Conservation (phyloP, 2,888 invertebrate species). For the Macaria liturata region DNA sequence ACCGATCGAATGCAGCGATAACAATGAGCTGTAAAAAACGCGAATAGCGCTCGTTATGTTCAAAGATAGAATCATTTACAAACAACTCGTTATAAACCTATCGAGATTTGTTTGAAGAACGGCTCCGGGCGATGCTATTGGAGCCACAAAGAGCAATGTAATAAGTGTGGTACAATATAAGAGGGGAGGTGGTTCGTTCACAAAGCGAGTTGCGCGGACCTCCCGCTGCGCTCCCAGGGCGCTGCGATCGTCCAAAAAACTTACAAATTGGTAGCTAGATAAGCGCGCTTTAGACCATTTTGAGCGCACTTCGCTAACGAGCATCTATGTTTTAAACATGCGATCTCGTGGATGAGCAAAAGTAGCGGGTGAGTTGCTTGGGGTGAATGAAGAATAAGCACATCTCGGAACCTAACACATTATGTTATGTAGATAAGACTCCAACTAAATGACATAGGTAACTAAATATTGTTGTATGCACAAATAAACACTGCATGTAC, state of each 20-base stretch:
- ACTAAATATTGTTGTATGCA: too few relatives aligned
- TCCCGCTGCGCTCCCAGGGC: slow-evolving; percentile 63
- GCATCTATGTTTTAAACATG: slow-evolving; percentile 54
- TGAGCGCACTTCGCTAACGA: slow-evolving; percentile 48
- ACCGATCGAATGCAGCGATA: slow-evolving; percentile 42
- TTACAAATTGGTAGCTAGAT: slow-evolving; percentile 53
- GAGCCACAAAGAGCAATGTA: slow-evolving; percentile 55
- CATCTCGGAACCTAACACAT: too few relatives aligned
- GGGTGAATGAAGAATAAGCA: too few relatives aligned
- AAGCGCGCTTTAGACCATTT: slow-evolving; percentile 34
- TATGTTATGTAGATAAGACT: too few relatives aligned
- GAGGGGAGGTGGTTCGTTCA: slow-evolving; percentile 56
- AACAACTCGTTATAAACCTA: slow-evolving; percentile 50
- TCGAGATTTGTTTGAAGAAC: slow-evolving; percentile 45
- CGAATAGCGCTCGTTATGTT: slow-evolving; percentile 35
- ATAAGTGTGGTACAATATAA: slow-evolving; percentile 64
- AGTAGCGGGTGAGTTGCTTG: too few relatives aligned
- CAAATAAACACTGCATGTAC: too few relatives aligned
- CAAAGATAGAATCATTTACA: slow-evolving; percentile 42
- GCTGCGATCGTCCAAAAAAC: slow-evolving; percentile 61
- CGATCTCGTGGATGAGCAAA: slow-evolving; percentile 2
- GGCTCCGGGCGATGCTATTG: slow-evolving; percentile 51
- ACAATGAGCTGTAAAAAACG: slow-evolving; percentile 36
- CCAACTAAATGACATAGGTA: too few relatives aligned
- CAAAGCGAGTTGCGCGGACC: slow-evolving; percentile 66